Evolutionary conservation across 2,797 vertebrate genomes (phyloP).

Genomic region (Gymnodraco acuticeps): DNA sequence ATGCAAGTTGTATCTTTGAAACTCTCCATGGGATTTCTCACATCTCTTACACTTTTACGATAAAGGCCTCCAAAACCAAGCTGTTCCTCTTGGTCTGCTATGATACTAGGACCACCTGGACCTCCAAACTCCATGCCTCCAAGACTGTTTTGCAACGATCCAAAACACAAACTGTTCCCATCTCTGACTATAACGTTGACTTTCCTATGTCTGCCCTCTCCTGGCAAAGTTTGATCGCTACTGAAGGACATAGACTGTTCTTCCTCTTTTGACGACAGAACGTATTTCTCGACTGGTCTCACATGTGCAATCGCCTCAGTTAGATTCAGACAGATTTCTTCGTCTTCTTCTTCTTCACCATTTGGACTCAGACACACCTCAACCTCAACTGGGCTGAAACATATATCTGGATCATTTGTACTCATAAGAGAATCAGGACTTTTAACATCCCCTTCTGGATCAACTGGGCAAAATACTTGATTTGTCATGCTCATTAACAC

Average conservation of each 20-base stretch:
- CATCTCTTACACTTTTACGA: neutral
- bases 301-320: constrained; percentile 18
- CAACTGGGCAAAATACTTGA: constrained; percentile 13
- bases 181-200: neutral
- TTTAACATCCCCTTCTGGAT: neutral
- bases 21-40: neutral
- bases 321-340: constrained; percentile 24
- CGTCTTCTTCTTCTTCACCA: constrained; percentile 10
- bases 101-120: neutral
- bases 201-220: neutral
- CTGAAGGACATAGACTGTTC: neutral
- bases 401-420: neutral
- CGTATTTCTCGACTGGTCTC: constrained; percentile 35
- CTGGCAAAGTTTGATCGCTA: neutral
- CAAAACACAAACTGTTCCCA: neutral
- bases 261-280: constrained; percentile 37
- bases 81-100: constrained; percentile 28
- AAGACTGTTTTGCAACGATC: neutral
- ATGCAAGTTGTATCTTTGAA: neutral
- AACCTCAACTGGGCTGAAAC: constrained; percentile 20
- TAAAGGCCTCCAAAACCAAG: constrained; percentile 28
- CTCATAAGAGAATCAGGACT: constrained; percentile 8
- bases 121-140: neutral
- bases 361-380: neutral
- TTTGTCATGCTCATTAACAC: neutral